Conservation (phyloP, 2,888 invertebrate genomes). For the Alloscopus bannaensis region DNA sequence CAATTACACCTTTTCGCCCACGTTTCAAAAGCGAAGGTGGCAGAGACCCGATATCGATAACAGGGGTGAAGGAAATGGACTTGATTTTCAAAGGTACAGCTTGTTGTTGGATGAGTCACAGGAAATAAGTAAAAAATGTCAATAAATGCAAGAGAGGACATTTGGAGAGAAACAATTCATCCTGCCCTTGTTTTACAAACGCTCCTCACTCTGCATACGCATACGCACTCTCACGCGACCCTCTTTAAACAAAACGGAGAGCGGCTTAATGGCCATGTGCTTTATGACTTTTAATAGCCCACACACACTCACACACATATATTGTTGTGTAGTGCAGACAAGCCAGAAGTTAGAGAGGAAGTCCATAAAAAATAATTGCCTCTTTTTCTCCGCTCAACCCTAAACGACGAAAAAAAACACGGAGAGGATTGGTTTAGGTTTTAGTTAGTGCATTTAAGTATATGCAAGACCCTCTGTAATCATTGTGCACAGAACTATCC, state of each 20-base stretch:
- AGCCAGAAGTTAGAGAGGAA: constrained; percentile 33
- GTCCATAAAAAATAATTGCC: constrained; percentile 60
- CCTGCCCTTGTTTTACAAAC: neutral
- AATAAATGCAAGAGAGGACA: neutral
- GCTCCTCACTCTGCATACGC: neutral
- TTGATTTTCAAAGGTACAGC: neutral
- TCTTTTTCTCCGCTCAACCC: no score
- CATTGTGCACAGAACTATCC: no score
- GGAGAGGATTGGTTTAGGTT: no score
- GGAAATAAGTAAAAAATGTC: neutral
- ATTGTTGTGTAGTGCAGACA: neutral
- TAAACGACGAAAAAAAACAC: no score
- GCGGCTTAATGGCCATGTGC: neutral
- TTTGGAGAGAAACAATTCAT: neutral
- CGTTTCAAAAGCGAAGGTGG: no score
- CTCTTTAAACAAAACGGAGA: neutral
- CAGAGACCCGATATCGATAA: neutral
- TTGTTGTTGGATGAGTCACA: constrained; percentile 13
- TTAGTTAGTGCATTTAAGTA: no score
- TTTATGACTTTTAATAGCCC: constrained; percentile 7
- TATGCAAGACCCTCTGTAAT: no score
- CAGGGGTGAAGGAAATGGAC: neutral
- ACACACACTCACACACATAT: no score
- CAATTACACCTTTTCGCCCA: constrained; percentile 26
- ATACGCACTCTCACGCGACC: no score